phyloP scores from a whole-genome alignment of 2,888 invertebrate species.

The Heliconius ismenius region DNA sequence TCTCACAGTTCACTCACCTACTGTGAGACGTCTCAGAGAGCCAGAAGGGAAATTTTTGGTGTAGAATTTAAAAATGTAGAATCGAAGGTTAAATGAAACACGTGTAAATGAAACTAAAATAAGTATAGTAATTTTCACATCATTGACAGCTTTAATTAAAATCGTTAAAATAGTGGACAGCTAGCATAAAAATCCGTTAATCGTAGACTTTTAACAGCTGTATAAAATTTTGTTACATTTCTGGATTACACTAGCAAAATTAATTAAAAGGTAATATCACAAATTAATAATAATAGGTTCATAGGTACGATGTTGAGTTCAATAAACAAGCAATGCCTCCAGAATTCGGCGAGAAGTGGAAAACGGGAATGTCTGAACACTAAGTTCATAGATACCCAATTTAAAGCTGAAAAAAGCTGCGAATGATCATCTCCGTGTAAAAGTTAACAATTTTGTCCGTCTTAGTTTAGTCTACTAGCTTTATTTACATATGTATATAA shows the following conservation, averaged over 20 bases:
- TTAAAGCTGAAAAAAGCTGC: no score
- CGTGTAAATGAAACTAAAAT: conserved; percentile 14
- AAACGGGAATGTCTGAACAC: not conserved
- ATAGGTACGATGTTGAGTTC: no score
- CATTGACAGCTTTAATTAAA: conserved; percentile 1
- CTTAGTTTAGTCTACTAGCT: no score
- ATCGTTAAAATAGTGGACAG: conserved; percentile 5
- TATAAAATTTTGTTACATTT: no score
- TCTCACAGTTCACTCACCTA: conserved; percentile 20
- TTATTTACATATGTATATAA: no score
- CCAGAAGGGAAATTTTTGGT: conserved; percentile 2
- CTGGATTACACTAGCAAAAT: no score
- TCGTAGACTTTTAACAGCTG: no score
- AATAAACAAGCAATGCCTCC: no score
- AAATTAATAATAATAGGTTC: no score
- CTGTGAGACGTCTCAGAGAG: not conserved
- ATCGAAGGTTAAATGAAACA: not conserved
- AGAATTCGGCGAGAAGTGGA: no score
- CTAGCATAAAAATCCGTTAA: not conserved
- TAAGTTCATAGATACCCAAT: not conserved
- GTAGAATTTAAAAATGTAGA: conserved; percentile 7
- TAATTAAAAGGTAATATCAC: no score
- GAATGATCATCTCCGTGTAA: not conserved
- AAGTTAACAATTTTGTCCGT: not conserved
- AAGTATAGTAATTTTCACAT: not conserved